Percentiles rank a stretch among this genome's conserved stretches.
phyloP scores from a whole-genome alignment of 2,888 invertebrate species.

The Carpatolechia fugitivella region DNA sequence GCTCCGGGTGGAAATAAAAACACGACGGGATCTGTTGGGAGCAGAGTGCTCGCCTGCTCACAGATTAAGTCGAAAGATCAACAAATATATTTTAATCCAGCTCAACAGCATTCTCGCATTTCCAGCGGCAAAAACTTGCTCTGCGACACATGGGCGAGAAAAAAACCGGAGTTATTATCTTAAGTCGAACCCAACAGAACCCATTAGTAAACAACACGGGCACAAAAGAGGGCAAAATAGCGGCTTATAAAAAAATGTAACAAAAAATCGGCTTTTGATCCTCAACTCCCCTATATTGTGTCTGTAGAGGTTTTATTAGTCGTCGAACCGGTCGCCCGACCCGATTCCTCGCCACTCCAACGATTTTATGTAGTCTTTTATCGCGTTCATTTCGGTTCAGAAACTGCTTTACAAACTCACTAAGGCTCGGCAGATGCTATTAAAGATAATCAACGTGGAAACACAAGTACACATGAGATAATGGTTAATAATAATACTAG shows the following conservation, averaged over 20 bases:
- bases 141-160: slow-evolving; percentile 72
- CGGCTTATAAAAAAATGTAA: slow-evolving; percentile 70
- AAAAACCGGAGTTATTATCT: slow-evolving; percentile 77
- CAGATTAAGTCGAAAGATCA: slow-evolving; percentile 71
- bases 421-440: slow-evolving; percentile 5
- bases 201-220: slow-evolving; percentile 78
- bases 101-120: slow-evolving; percentile 69
- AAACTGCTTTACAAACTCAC: slow-evolving; percentile 2
- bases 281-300: slow-evolving; percentile 66
- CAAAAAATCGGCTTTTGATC: slow-evolving; percentile 77
- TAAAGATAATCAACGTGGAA: slow-evolving; percentile 5
- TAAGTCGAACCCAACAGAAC: slow-evolving; percentile 78
- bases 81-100: slow-evolving; percentile 75
- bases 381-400: slow-evolving; percentile 13
- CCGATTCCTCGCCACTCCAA: slow-evolving; percentile 34
- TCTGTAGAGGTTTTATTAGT: slow-evolving; percentile 73
- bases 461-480: slow-evolving; percentile 2
- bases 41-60: slow-evolving; percentile 45
- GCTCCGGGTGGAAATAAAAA: slow-evolving; percentile 43
- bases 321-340: slow-evolving; percentile 60
- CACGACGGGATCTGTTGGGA: slow-evolving; percentile 31
- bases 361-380: slow-evolving; percentile 31
- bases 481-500: slow-evolving; percentile 7
- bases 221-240: slow-evolving; percentile 77
- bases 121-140: slow-evolving; percentile 71